Conservation (phyloP, 2,113 vertebrate genomes). For the Rattus rattus region DNA sequence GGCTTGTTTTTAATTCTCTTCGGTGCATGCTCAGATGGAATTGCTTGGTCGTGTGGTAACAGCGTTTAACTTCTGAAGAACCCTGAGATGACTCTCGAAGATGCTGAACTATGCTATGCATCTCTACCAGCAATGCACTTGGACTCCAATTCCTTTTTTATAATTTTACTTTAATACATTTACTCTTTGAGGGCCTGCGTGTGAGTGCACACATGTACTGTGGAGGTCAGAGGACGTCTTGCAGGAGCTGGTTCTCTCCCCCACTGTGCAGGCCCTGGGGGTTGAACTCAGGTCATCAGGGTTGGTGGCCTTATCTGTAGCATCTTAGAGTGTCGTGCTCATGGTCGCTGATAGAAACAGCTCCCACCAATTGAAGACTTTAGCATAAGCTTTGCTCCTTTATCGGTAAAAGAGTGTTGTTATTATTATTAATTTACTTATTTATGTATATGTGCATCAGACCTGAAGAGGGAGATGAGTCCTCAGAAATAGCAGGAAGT, state of each 20-base stretch:
- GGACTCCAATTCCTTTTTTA: not conserved
- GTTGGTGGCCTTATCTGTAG: not conserved
- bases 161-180: not conserved
- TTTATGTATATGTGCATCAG: not conserved
- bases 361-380: not conserved
- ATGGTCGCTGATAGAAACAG: not conserved
- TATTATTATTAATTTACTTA: not conserved
- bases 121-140: not conserved
- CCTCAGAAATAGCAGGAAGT: not conserved
- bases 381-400: not conserved
- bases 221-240: not conserved
- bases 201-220: no score
- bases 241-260: not conserved
- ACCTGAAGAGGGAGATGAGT: not conserved
- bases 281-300: not conserved
- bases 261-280: not conserved
- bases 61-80: not conserved
- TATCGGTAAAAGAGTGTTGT: no score
- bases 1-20: not conserved
- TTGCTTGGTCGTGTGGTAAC: not conserved
- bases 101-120: not conserved
- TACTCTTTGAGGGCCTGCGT: not conserved
- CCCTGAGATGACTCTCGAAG: not conserved
- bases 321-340: not conserved
- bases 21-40: not conserved